Base-by-base conservation (phyloP, 1,140 invertebrate genomes). In the Drosophila ficusphila region DNA sequence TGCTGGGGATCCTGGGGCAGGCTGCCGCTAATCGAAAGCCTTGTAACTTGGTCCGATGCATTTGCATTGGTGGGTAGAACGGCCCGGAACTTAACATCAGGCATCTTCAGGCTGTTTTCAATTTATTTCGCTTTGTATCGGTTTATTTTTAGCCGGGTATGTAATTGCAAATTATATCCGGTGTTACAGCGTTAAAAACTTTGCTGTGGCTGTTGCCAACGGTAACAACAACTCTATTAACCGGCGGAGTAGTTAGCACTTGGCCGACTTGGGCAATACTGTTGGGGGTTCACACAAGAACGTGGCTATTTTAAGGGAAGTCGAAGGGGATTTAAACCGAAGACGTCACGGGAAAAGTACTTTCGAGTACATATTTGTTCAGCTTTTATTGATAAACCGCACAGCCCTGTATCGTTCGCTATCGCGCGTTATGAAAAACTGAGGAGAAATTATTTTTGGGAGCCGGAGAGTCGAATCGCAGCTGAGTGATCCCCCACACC, bases 271-370 rank as follows among this genome's bases (percentile, higher is more conserved):
- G 23, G 68, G 27, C 31, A 64, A 67, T 68, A 86, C 71, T 85
- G 64, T 58, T 49, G 16, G 42, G 34, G 9, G 41, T 47, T 51
- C n/a, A 44, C 62, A 38, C 41, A 33, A 18, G 51, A 25, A 31
- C 27, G 38, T 19, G 47, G 11, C 38, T 49, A 47, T 61, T 53
- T 74, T 44, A 72, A 52, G 31, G 73, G 41, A 49, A 33, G 25
- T 39, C 38, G 29, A 42, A 41, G 29, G 41, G 31, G 29, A 47
- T 60, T 57, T 67, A 23, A 33, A 27, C 34, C 51, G 12, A 62
- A 71, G 31, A 79, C 79, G 79, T 85, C 79, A 85, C 70, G 62
- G 57, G 29, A 51, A 57, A 69, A 38, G 64, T 71, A 70, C 64
- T 41, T 31, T 46, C 21, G 14, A 44, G 56, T 64, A 31, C 77